Base-by-base conservation (phyloP, 2,888 invertebrate species). In the Ormyrus labotus region DNA sequence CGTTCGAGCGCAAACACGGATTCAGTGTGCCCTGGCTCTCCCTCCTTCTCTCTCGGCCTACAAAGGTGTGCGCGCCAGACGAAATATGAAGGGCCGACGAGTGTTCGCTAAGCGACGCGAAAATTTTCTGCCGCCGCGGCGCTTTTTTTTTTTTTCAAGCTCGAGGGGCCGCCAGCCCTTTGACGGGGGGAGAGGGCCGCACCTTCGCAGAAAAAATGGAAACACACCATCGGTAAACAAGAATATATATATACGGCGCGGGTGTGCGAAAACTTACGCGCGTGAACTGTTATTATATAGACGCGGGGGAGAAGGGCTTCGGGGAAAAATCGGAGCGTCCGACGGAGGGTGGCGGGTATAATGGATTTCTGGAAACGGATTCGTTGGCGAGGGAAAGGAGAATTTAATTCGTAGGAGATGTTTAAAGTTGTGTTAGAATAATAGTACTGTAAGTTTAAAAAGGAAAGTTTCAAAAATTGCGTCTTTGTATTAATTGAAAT, bases 111-210 rank as follows among this genome's bases (percentile, higher is more conserved):
- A 19, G 19, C 19, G 19, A 19, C 19, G 72, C 11, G 7, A 63
- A 78, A 71, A 61, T 55, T 78, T 79, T 79, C 63, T 51, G 74
- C 79, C 34, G 74, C 65, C 72, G 72, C 55, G 34, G 72, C 61
- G 61, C 47, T 60, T 77, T 70, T 70, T 53, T 34, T 13, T 55
- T 68, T 68, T 58, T 58, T 13, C 50, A 19, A 19, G 13, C 61
- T 68, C 61, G 57, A 73, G 64, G n/a, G 58, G 5, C 48, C 8
- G 5, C 34, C 51, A 13, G 53, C 19, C 19, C 19, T 19, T 11
- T 5, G 55, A 45, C 11, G 61, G 63, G 34, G 34, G 61, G 61
- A 57, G 55, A 6, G 60, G 47, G 47, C 0, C 53, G 47, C 45
- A 53, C 34, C 19, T 19, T 19, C 19, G 19, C 19, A 19, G 19